These are phyloP conservation scores for Hydrolagus affinis DNA, from an alignment of 2,113 vertebrate genomes.

Conservation along the genomic window DNA sequence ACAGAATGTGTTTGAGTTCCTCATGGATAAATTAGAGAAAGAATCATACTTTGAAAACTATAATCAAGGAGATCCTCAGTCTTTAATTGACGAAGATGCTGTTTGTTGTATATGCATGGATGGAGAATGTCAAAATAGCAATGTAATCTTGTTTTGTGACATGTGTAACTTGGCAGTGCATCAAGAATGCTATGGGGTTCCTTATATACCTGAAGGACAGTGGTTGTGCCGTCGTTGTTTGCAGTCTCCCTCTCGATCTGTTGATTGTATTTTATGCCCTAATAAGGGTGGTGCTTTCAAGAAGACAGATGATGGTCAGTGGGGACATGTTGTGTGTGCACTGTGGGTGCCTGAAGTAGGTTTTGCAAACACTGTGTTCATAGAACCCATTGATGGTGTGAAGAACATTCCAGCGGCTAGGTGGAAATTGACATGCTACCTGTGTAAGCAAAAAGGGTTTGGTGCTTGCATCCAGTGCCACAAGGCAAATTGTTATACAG, in stretches of 20 bases:
- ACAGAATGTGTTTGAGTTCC: slow-evolving; percentile 88
- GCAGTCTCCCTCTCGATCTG: slow-evolving; percentile 71
- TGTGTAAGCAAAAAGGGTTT: slow-evolving; percentile 91
- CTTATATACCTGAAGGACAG: slow-evolving; percentile 93
- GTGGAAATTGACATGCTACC: slow-evolving; percentile 97
- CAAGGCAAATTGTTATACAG: slow-evolving; percentile 95
- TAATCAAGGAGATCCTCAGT: slow-evolving; percentile 75
- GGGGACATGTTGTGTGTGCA: slow-evolving; percentile 95
- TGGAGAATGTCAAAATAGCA: slow-evolving; percentile 89
- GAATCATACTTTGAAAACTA: slow-evolving; percentile 81
- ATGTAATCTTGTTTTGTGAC: slow-evolving; percentile 93
- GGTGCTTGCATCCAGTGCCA: slow-evolving; percentile 98
- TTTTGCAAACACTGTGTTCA: slow-evolving; percentile 91
- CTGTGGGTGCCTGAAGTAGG: slow-evolving; percentile 97
- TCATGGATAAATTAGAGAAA: slow-evolving; percentile 93
- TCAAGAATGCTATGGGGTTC: slow-evolving; percentile 98
- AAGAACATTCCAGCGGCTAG: slow-evolving; percentile 86
- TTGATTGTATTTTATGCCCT: slow-evolving; percentile 85
- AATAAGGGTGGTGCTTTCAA: slow-evolving; percentile 93
- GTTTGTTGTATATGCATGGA: slow-evolving; percentile 95
- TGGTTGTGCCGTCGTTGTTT: slow-evolving; percentile 95
- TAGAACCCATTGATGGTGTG: slow-evolving; percentile 92
- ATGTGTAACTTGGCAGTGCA: slow-evolving; percentile 91
- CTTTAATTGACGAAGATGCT: slow-evolving; percentile 80
- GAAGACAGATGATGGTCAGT: slow-evolving; percentile 88